Base-by-base conservation (phyloP, 2,113 vertebrate genomes). In the Coracopsis vasa region DNA sequence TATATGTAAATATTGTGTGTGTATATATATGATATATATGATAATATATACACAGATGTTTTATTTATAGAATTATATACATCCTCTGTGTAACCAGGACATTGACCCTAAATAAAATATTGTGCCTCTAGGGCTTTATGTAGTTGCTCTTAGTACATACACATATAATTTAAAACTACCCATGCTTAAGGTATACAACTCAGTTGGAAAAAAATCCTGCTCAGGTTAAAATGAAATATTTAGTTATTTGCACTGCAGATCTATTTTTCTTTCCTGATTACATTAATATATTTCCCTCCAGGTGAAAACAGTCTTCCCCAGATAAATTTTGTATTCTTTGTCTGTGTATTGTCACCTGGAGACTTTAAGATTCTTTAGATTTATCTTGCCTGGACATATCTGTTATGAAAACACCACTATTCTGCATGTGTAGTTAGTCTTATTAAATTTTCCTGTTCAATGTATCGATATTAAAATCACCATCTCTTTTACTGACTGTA, bases 391-490 rank as follows among this genome's bases (percentile, higher is more conserved):
- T 72, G 45, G n/a, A 53, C 28, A 56, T 1, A 13, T 41, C 61
- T 73, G 48, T 62, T 80, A 81, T 48, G 31, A 95, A 80, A 95
- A 77, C 31, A 31, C 15, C 28, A 33, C 21, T 77, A 33, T 65
- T 94, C 66, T 82, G 17, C 41, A 69, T 41, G 35, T 91, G n/a
- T 64, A 87, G 58, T 37, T n/a, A 62, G 44, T 65, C 92, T 90
- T 90, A 95, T 95, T 74, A 62, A 16, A 80, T 83, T 88, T 95
- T 94, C 31, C 71, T 61, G 53, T 60, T 35, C 9, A 50, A 20
- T 31, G 9, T 93, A 96, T 97, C 87, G 83, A 67, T 86, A 96
- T 93, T 95, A 94, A 93, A 93, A 96, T 85, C 91, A 69, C 27
- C 4, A 73, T 51, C 62, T 71, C 41, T 83, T 41, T 54, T 92